Conservation (phyloP, 2,888 invertebrate species). For the Xestia c-nigrum region DNA sequence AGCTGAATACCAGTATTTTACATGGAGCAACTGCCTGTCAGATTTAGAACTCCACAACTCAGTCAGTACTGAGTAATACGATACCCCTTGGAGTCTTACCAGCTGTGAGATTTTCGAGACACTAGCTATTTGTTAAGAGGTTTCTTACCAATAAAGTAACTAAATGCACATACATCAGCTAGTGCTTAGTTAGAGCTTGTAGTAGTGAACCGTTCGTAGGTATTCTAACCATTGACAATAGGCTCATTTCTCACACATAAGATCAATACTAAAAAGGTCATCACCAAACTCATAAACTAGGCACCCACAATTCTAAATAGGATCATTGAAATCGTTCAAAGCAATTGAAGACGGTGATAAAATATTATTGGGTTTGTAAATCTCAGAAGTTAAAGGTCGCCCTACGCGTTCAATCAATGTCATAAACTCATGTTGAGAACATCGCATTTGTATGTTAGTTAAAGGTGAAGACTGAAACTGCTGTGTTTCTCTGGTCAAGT, state of each 20-base stretch:
- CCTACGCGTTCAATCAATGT: slow-evolving; percentile 26
- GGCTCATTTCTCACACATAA: neutral
- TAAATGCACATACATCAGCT: neutral
- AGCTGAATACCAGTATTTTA: neutral
- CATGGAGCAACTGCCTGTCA: neutral
- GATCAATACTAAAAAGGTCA: slow-evolving; percentile 11
- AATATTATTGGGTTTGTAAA: slow-evolving; percentile 29
- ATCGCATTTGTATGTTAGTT: neutral
- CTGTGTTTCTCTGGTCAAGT: neutral
- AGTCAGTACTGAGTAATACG: neutral
- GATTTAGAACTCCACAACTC: neutral
- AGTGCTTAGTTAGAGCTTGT: neutral
- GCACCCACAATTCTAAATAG: neutral
- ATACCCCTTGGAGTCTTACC: neutral
- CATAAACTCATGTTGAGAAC: neutral
- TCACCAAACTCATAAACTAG: neutral
- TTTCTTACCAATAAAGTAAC: neutral
- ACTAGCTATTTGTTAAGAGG: neutral
- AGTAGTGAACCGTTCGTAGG: neutral
- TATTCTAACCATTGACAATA: neutral
- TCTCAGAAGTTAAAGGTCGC: slow-evolving; percentile 27
- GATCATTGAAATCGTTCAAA: slow-evolving; percentile 12
- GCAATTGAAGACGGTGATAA: slow-evolving; percentile 7
- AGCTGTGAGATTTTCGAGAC: neutral
- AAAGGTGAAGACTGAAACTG: neutral